Conservation (phyloP, 2,797 vertebrate genomes). For the Vireo griseus region DNA sequence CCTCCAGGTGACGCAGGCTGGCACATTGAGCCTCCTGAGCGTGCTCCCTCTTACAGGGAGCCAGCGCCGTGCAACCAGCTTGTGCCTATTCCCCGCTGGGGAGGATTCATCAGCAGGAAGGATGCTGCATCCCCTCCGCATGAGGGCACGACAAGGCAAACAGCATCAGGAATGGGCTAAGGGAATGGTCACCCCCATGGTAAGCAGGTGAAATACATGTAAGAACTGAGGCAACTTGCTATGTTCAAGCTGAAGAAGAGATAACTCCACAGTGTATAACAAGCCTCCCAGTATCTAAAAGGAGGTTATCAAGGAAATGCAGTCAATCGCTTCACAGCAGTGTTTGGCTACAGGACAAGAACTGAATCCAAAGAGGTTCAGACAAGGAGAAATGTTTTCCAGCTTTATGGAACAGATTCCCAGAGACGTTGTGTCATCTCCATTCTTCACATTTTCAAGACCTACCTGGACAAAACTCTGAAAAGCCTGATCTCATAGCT, state of each 20-base stretch:
- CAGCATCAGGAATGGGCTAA: not conserved
- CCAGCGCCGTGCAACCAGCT: too few relatives aligned
- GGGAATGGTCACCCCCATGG: not conserved
- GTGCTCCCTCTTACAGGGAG: too few relatives aligned
- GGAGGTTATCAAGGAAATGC: not conserved
- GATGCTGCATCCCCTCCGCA: too few relatives aligned
- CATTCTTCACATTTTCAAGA: not conserved
- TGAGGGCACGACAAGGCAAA: too few relatives aligned
- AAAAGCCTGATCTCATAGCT: not conserved
- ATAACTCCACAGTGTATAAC: fast-evolving
- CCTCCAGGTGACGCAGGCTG: too few relatives aligned
- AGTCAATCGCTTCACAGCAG: not conserved
- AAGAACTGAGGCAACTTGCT: not conserved
- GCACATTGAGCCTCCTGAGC: too few relatives aligned
- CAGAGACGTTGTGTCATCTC: not conserved
- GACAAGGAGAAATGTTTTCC: not conserved
- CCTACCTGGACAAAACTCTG: not conserved
- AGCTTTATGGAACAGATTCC: not conserved
- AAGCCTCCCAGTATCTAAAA: not conserved
- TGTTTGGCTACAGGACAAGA: not conserved
- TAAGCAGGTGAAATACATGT: fast-evolving
- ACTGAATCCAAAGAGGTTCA: not conserved
- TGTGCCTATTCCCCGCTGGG: too few relatives aligned
- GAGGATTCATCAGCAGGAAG: too few relatives aligned
- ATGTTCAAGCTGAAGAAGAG: not conserved